Base-by-base conservation (phyloP, 2,888 invertebrate genomes). In the Troglohyphantes excavatus region DNA sequence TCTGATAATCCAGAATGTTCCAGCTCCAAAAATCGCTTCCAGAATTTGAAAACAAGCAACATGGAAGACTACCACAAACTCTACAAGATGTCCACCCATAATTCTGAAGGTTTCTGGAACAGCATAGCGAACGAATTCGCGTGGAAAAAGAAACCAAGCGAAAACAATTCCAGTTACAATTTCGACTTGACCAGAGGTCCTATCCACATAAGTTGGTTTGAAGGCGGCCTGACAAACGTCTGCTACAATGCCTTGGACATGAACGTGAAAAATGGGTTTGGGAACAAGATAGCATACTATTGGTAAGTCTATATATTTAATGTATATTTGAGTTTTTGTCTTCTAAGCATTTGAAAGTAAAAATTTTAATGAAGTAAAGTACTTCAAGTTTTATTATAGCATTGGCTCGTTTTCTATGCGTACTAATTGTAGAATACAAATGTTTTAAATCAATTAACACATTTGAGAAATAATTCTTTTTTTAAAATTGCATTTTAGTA, bases 191-290 rank as follows among this genome's bases (percentile, higher is more conserved):
- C 95, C 91, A 96, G 97, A 93, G 99, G 99, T 70, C 96, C 96
- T 11, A 96, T 99, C 92, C 97, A 95, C 92, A 96, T 98, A 67
- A 97, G 97, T 94, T 99, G 98, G 97, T 96, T 99, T 96, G 96
- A 97, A 92, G 98, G 98, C 13, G 97, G 97, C 2, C 96, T 96
- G 46, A 99, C 99, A 46, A 99, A 99, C 94, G 96, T 99, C 91
- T 97, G 97, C 93, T 99, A 98, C 94, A 99, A 99, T 94, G 95
- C 97, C 76, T 94, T 99, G 92, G 99, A 99, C 94, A 95, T 97
- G 91, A 97, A 98, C 94, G 96, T 99, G 82, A 95, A 96, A 93
- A 96, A 96, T 92, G 98, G 98, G 19, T 94, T 96, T 91, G 98
- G 98, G 46, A 97, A 98, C 92, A 97, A 96, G 93, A 95, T 98